Conservation (phyloP, 2,797 vertebrate genomes). For the Morelia viridis region DNA sequence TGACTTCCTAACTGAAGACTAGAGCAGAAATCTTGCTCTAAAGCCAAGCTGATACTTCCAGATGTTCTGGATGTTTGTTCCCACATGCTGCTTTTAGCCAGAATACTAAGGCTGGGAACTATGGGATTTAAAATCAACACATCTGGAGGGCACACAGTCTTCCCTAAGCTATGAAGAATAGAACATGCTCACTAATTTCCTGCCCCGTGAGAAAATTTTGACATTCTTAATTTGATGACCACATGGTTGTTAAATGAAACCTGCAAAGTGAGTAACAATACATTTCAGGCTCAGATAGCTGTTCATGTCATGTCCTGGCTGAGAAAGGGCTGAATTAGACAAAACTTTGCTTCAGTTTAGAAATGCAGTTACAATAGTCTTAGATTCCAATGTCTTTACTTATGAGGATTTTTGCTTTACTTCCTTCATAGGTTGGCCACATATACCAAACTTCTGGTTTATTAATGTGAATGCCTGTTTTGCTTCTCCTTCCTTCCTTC, state of each 20-base stretch:
- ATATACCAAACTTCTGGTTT: neutral
- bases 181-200: conserved; percentile 26
- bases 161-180: conserved; percentile 33
- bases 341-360: neutral
- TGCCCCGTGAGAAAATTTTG: conserved; percentile 27
- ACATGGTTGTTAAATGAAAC: neutral
- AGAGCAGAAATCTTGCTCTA: conserved; percentile 38
- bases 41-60: conserved; percentile 27
- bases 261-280: neutral
- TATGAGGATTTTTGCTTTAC: neutral
- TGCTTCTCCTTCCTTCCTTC: neutral
- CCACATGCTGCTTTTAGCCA: neutral
- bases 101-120: neutral
- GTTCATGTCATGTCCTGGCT: neutral
- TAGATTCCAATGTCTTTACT: neutral
- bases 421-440: neutral
- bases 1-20: conserved; percentile 52
- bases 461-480: neutral
- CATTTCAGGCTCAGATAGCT: neutral
- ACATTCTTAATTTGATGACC: neutral
- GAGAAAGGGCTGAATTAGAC: neutral
- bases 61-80: neutral
- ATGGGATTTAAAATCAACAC: neutral
- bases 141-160: neutral
- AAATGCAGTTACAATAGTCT: neutral